Evolutionary conservation across 1,140 invertebrate species (phyloP), one percentile per base, ranked within the genome.

Genomic region (Ylistrum balloti): DNA sequence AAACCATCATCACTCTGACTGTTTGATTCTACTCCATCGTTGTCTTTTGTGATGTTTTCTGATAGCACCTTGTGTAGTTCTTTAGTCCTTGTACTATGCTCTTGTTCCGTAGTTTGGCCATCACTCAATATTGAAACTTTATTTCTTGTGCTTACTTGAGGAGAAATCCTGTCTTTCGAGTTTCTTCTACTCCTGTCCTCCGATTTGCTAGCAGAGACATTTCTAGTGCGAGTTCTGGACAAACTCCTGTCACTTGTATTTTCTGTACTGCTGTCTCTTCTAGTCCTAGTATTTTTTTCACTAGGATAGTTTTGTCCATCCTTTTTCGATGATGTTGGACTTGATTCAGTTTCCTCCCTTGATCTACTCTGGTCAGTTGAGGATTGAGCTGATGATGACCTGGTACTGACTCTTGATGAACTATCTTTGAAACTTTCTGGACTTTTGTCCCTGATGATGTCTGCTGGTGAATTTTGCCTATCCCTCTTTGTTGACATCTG

Each of bases 231-330:
- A 0, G 32, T 32, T 28, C 87, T 22, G 0, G 87, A 88, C 10
- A 20, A 88, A 45, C 87, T 88, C 85, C 88, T 85, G 28, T 33
- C 28, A 88, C 33, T 89, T 35, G 28, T 28, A 88, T 38, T 56
- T 88, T 88, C 41, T 74, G 28, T 22, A 33, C 41, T 74, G 33
- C 88, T 48, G 7, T 74, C 88, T 45, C 87, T 88, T 28, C 35
- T 41, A 33, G 15, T 22, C n/a, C n/a, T n/a, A 0, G 17, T n/a
- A 85, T 88, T 56, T 85, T 85, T 33, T 17, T n/a, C 17, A 9
- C n/a, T n/a, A 28, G 56, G 56, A 74, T 22, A 74, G 7, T 74
- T 74, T 74, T 74, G 22, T 74, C 22, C 28, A n/a, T 74, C 56
- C 56, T 74, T 74, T 74, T 7, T 17, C 7, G 41, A 5, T 13